Evolutionary conservation across 2,797 vertebrate genomes (phyloP), one percentile per base, ranked within the genome.

Genomic region (Phoxinus dragarum): DNA sequence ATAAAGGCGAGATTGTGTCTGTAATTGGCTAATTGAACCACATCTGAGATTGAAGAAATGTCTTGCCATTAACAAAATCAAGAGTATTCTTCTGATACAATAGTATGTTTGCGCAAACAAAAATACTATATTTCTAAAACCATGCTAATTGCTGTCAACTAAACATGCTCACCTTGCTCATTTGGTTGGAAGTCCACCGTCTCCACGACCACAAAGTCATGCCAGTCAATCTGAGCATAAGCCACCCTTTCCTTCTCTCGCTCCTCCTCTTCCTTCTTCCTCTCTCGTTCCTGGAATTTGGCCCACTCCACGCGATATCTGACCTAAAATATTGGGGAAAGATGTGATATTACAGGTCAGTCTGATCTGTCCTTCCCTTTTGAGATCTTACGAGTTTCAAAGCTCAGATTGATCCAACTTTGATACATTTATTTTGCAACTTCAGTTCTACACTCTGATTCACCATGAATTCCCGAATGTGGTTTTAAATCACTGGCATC

Each of bases 181-280:
- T 93, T 98, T 86, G 98, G 98, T 90, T 99, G 98, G 90, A 99
- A 99, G 92, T 99, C 98, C 73, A 99, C 98, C 0, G 98, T 99
- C 92, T 99, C 98, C 59, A 99, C 98, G 3, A 99, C 98, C 5
- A 99, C 98, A 89, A 99, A 99, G 91, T 99, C 98, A 42, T 99
- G 98, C 98, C 98, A 99, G 90, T 99, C 98, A 0, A 99, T 99
- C 91, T 99, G 98, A 54, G 98, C 98, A 56, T 99, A 99, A 9
- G 98, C 97, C 49, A 99, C 98, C 0, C 98, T 94, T 82, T 99
- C 98, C 73, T 97, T 98, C 91, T 99, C 98, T 47, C 98, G 94
- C 92, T 99, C 98, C 88, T 99, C 98, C 87, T 99, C 98, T 73
- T 99, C 98, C 86, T 99, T 99, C 94, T 97, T 99, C 80, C 98